Base-by-base conservation (phyloP, 1,140 invertebrate genomes). In the Calliphora vicina region DNA sequence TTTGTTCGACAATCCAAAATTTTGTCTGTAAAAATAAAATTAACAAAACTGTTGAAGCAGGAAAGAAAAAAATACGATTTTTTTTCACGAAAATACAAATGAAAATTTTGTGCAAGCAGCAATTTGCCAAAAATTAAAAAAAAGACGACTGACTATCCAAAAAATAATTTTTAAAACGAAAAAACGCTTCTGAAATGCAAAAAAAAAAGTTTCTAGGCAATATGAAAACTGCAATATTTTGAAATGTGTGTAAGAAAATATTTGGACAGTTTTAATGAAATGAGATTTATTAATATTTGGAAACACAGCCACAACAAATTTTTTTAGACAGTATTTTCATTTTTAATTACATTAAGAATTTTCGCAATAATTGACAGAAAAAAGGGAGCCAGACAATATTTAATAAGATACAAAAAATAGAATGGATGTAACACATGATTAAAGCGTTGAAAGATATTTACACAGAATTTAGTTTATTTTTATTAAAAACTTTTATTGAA, bases 221-320 rank as follows among this genome's bases (percentile, higher is more conserved):
- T n/a, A n/a, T 57, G 50, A 57, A 57, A 57, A 57, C 50, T 35
- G 45, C 45, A 50, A 50, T 50, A 50, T 17, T 73, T 73, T 73
- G 71, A 73, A 73, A 73, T n/a, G 25, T 76, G 29, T 76, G 73
- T 76, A 76, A 42, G 73, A 76, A 76, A 76, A 76, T 76, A 76
- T 76, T 76, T 76, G 73, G 73, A 76, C 73, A 76, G 73, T 76
- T 76, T 76, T 76, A n/a, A 42, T 42, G 17, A 81, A 81, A 81
- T 57, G 80, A 67, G 80, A 81, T 76, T 76, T 76, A 76, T 42
- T 76, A 76, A 76, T 76, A 76, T 76, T 76, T 76, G 73, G 73
- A 76, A 42, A 76, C 61, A 67, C 61, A 67, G 61, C 23, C 20
- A 67, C 35, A n/a, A 20, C 61, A 67, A n/a, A n/a, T n/a, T n/a